Conservation (phyloP, 1,140 invertebrate genomes). For the Diachasma alloeum region DNA sequence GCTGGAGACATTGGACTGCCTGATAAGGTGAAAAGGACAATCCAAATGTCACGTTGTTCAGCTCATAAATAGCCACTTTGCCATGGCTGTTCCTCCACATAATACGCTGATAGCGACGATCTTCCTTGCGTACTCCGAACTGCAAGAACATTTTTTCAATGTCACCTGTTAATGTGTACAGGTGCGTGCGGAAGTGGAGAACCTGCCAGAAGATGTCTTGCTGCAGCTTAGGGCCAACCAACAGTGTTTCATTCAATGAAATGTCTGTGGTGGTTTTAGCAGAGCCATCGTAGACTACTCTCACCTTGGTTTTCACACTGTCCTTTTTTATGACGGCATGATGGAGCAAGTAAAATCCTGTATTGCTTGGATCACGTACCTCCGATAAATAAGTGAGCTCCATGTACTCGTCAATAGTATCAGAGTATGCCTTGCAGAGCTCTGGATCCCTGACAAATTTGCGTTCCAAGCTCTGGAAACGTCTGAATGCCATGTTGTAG, state of each 20-base stretch:
- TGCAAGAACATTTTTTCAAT: slow-evolving; percentile 58
- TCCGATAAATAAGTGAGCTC: slow-evolving; percentile 34
- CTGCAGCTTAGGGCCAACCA: slow-evolving; percentile 43
- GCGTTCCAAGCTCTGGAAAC: slow-evolving; percentile 36
- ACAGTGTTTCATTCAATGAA: slow-evolving; percentile 41
- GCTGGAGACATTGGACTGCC: slow-evolving; percentile 41
- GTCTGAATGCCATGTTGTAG: slow-evolving; percentile 26
- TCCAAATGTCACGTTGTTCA: slow-evolving; percentile 49
- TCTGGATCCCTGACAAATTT: slow-evolving; percentile 29
- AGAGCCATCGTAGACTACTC: slow-evolving; percentile 45
- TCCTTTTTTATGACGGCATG: slow-evolving; percentile 42
- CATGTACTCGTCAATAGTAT: slow-evolving; percentile 42
- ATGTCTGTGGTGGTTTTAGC: slow-evolving; percentile 31
- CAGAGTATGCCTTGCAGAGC: slow-evolving; percentile 33
- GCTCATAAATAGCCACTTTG: slow-evolving; percentile 26
- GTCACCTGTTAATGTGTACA: slow-evolving; percentile 48
- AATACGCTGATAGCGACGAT: slow-evolving; percentile 49
- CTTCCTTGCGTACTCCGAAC: slow-evolving; percentile 41
- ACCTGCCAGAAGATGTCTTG: slow-evolving; percentile 45
- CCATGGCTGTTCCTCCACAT: slow-evolving; percentile 43
- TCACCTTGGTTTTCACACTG: slow-evolving; percentile 39
- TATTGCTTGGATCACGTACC: neutral
- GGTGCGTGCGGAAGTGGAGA: slow-evolving; percentile 42
- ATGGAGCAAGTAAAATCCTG: slow-evolving; percentile 45
- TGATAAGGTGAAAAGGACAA: slow-evolving; percentile 52